Evolutionary conservation across 2,888 invertebrate species (phyloP), one percentile per base, ranked within the genome.

Genomic region (Ochropacha duplaris): DNA sequence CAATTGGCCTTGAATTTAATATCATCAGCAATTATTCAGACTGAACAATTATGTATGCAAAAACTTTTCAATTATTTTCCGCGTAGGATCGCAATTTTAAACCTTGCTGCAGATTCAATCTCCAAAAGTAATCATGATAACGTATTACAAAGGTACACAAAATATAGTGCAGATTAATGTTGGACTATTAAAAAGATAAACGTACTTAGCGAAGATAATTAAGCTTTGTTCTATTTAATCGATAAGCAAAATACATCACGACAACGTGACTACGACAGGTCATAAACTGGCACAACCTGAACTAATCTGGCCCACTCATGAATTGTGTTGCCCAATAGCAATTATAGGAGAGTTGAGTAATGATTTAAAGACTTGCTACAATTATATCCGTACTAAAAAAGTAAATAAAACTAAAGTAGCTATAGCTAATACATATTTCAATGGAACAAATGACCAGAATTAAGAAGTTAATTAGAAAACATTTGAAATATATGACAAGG

Each of bases 191-290:
- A 64, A 68, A 65, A 64, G 58, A 52, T 56, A 59, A 61, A 60
- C 55, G 57, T 57, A 57, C 66, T 50, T 26, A 39, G 65, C 61
- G 66, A 54, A 61, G 66, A 68, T 73, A 78, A 78, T 74, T 72
- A 79, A 62, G 61, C 56, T 51, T 34, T 62, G 66, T 69, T 60
- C 63, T 51, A 58, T 68, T 71, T 60, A 66, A 72, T 71, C 68
- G 79, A 82, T 77, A 79, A 79, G 72, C 62, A 31, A 66, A 69
- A 68, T 57, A 61, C 69, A 76, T 75, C 81, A 80, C 80, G 78
- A 79, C 72, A 74, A 68, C 75, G 76, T 78, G 78, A 77, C 75
- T 65, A 49, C 49, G 69, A 63, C 72, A 74, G 69, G 78, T 78
- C 52, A 61, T 60, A 71, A 60, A 64, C 58, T 66, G 58, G 61